Evolutionary conservation across 2,888 invertebrate genomes (phyloP).

Genomic region (Acleris cristana): DNA sequence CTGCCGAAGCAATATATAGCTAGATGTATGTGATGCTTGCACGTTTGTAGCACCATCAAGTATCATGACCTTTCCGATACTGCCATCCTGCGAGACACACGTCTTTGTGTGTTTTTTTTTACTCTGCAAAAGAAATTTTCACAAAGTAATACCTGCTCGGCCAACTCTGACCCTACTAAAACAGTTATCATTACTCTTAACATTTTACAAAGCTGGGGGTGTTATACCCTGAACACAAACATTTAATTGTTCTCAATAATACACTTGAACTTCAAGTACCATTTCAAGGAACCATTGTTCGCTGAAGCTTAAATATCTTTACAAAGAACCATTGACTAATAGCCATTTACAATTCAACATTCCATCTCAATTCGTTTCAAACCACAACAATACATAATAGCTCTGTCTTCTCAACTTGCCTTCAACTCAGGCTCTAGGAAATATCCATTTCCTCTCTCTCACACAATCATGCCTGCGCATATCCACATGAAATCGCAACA

Average conservation of each 20-base stretch:
- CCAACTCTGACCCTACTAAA: not conserved
- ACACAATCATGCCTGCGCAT: not conserved
- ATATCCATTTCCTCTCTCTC: not conserved
- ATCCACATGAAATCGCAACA: not conserved
- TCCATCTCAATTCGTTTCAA: not conserved
- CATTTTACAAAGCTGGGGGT: not conserved
- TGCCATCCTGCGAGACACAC: not conserved
- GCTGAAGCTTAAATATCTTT: not conserved
- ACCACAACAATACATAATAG: not conserved
- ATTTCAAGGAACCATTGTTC: no score
- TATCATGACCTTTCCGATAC: not conserved
- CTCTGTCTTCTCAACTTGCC: not conserved
- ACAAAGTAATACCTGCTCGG: not conserved
- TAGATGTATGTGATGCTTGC: not conserved
- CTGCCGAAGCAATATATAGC: not conserved
- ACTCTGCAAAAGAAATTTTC: not conserved
- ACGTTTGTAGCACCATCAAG: not conserved
- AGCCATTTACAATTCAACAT: not conserved
- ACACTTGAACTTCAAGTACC: not conserved
- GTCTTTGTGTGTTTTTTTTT: not conserved
- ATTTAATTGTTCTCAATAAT: not conserved
- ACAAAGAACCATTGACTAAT: not conserved
- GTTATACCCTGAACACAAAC: not conserved
- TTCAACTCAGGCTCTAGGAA: not conserved
- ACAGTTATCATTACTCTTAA: not conserved